phyloP scores from a whole-genome alignment of 2,888 invertebrate genomes.

The Drosophila recens region DNA sequence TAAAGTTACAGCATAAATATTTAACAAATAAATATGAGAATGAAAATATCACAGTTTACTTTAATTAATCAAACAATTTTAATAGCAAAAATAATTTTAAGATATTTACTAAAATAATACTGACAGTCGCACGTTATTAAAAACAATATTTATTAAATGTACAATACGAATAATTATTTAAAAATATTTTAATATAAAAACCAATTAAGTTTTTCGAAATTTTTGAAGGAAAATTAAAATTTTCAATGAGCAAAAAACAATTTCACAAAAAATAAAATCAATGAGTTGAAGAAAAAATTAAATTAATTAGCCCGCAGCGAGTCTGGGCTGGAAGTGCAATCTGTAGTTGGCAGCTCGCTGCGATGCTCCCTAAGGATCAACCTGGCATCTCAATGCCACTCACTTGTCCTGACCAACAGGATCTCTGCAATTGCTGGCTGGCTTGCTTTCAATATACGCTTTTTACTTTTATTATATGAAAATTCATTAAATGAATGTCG shows the following conservation, averaged over 20 bases:
- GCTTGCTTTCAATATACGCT: neutral
- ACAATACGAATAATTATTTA: neutral
- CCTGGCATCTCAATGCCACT: slow-evolving; percentile 16
- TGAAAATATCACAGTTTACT: too few relatives aligned
- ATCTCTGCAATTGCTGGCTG: slow-evolving; percentile 20
- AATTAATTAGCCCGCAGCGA: slow-evolving; percentile 5
- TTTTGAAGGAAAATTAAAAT: neutral
- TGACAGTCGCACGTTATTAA: too few relatives aligned
- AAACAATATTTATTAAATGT: too few relatives aligned
- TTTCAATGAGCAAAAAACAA: neutral
- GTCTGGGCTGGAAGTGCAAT: neutral
- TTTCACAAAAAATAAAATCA: neutral
- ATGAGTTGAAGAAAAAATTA: neutral
- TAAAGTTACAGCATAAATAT: neutral
- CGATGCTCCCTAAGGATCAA: slow-evolving; percentile 10
- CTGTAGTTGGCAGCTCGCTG: neutral
- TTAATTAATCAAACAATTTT: too few relatives aligned
- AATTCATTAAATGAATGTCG: slow-evolving; percentile 53
- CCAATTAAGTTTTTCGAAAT: neutral
- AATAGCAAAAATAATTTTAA: too few relatives aligned
- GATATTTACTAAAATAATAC: too few relatives aligned
- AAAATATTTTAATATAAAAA: neutral
- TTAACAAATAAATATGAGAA: too few relatives aligned
- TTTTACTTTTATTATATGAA: slow-evolving; percentile 6
- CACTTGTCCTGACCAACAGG: slow-evolving; percentile 14